A percentile compares a stretch with the other conserved stretches of the same genome.
Conservation (phyloP, 53 echinoderm and acorn worm species). For the Henricia sp. region DNA sequence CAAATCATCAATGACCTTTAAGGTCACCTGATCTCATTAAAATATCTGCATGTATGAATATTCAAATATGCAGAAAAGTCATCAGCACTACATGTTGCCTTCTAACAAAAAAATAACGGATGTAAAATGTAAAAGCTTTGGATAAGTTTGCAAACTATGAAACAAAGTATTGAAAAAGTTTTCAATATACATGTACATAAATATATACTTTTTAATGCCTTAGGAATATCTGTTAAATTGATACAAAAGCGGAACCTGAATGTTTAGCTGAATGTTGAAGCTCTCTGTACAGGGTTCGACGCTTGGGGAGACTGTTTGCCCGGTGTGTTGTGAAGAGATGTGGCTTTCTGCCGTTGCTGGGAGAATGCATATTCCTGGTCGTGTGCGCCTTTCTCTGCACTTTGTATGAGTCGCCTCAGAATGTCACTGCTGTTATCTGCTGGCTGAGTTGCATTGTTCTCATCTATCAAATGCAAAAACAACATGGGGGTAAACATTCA, state of each 20-base stretch:
- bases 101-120: neutral
- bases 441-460: conserved; percentile 3
- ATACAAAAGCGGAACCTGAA: neutral
- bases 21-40: conserved; percentile 39
- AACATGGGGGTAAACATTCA: too few relatives aligned
- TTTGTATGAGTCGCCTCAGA: conserved; percentile 74
- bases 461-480: conserved; percentile 5
- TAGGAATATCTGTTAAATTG: conserved; percentile 1
- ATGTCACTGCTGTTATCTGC: conserved; percentile 75
- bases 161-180: neutral
- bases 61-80: conserved; percentile 3
- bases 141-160: neutral
- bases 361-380: conserved; percentile 43
- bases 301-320: neutral
- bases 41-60: conserved; percentile 38
- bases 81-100: conserved; percentile 13
- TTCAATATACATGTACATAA: conserved; percentile 17
- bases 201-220: conserved; percentile 11
- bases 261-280: conserved; percentile 35
- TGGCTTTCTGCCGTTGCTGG: neutral
- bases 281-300: conserved; percentile 25
- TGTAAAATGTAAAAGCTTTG: conserved; percentile 14
- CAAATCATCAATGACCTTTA: neutral
- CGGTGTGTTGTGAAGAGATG: neutral
- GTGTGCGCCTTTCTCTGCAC: conserved; percentile 77